A percentile compares a stretch with the other conserved stretches of the same genome.
Conservation (phyloP, 2,113 vertebrate genomes). For the Potamarius usumacintae region DNA sequence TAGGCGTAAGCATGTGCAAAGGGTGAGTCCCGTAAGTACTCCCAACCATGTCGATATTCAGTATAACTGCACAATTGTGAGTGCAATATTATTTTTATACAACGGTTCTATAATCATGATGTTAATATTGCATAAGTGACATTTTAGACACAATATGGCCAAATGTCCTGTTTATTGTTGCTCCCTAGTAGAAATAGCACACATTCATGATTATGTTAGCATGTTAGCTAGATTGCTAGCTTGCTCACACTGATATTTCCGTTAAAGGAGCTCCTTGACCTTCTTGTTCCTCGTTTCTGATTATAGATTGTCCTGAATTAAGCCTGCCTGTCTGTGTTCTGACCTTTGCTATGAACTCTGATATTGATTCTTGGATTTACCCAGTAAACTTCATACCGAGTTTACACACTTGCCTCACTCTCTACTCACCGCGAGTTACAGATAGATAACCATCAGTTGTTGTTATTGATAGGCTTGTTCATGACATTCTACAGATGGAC, state of each 20-base stretch:
- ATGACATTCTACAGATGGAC: neutral
- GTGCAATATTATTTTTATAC: neutral
- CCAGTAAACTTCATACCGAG: neutral
- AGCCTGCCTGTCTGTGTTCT: neutral
- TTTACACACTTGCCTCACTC: neutral
- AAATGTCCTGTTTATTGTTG: neutral
- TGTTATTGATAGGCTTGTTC: neutral
- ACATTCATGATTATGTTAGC: neutral
- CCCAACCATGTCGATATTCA: neutral
- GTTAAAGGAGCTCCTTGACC: neutral
- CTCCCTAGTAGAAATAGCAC: neutral
- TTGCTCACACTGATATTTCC: neutral
- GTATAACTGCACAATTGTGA: neutral
- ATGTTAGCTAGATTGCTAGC: neutral
- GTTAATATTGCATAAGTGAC: neutral
- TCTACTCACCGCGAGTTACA: neutral
- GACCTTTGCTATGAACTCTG: neutral
- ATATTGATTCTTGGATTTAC: constrained; percentile 16
- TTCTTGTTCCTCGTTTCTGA: neutral
- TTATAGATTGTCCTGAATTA: neutral
- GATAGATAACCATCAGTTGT: neutral
- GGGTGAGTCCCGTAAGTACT: too few species aligned
- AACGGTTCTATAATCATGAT: neutral
- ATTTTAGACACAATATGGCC: neutral
- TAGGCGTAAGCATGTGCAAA: neutral